These are phyloP conservation scores for Cecidostiba fungosa DNA, from an alignment of 2,888 invertebrate species.

Conservation along the genomic window DNA sequence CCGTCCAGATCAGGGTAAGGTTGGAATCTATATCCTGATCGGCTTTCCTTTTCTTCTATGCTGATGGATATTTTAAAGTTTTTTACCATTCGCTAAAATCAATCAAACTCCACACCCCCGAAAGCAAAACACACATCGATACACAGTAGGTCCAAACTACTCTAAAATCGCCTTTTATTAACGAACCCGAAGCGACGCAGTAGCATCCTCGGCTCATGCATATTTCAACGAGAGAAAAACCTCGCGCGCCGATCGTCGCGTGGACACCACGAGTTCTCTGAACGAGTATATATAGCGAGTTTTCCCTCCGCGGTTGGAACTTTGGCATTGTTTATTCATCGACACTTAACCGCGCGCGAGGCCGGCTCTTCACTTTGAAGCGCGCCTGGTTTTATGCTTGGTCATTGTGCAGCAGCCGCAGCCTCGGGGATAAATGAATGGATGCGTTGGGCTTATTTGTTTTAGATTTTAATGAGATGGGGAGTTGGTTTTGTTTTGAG, in stretches of 20 bases:
- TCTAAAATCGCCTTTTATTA: constrained; percentile 47
- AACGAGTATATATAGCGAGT: constrained; percentile 2
- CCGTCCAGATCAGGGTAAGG: constrained; percentile 36
- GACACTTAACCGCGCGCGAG: constrained; percentile 58
- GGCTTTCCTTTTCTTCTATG: not conserved
- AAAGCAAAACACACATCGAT: not conserved
- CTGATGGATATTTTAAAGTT: not conserved
- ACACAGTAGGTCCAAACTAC: constrained; percentile 5
- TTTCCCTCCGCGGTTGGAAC: constrained; percentile 41
- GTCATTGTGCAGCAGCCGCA: constrained; percentile 2
- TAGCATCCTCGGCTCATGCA: constrained; percentile 50
- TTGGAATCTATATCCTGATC: not conserved
- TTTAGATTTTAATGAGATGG: constrained; percentile 13
- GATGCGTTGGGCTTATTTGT: constrained; percentile 17
- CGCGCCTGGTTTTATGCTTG: constrained; percentile 21
- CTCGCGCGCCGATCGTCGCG: constrained; percentile 21
- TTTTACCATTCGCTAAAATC: not conserved
- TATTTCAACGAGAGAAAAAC: constrained; percentile 51
- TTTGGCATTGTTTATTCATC: constrained; percentile 63
- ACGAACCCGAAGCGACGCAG: not conserved
- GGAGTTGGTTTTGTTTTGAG: not conserved
- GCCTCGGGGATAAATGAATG: not conserved
- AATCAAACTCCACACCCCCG: not conserved
- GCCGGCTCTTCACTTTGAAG: not conserved
- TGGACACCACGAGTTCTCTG: constrained; percentile 14